Percentiles rank a stretch among this genome's conserved stretches.
Evolutionary conservation across 2,888 invertebrate genomes (phyloP).

Genomic region (Drosophila kuntzei): DNA sequence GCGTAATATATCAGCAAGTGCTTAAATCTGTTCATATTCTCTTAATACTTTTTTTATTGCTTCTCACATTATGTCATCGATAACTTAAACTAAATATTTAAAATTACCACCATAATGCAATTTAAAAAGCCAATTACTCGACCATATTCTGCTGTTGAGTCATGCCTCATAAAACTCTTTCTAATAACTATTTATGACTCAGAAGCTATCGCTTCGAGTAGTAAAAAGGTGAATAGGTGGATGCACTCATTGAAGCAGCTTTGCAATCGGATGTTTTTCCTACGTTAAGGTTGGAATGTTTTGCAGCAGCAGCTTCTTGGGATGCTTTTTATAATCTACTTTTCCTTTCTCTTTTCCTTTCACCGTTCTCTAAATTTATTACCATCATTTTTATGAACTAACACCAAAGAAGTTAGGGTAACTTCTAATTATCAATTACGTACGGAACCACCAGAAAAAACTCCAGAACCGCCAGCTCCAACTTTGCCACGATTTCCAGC

Average conservation of each 20-base stretch:
- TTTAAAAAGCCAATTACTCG: constrained; percentile 4
- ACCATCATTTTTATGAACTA: background rate
- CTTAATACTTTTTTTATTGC: background rate
- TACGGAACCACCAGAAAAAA: background rate
- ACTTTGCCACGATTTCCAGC: background rate
- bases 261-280: background rate
- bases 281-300: background rate
- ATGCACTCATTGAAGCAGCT: background rate
- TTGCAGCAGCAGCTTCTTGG: background rate
- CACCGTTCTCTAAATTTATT: background rate
- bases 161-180: background rate
- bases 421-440: background rate
- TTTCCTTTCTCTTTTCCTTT: no score
- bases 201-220: background rate
- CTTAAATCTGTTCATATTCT: background rate
- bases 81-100: background rate
- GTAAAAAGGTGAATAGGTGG: background rate
- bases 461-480: background rate
- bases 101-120: background rate
- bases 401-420: background rate
- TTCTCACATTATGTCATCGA: background rate
- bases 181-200: constrained; percentile 5
- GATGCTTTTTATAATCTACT: background rate
- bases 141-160: background rate
- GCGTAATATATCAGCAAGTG: background rate